Evolutionary conservation across 2,113 vertebrate species (phyloP).

Genomic region (Genyomyrus donnyi): DNA sequence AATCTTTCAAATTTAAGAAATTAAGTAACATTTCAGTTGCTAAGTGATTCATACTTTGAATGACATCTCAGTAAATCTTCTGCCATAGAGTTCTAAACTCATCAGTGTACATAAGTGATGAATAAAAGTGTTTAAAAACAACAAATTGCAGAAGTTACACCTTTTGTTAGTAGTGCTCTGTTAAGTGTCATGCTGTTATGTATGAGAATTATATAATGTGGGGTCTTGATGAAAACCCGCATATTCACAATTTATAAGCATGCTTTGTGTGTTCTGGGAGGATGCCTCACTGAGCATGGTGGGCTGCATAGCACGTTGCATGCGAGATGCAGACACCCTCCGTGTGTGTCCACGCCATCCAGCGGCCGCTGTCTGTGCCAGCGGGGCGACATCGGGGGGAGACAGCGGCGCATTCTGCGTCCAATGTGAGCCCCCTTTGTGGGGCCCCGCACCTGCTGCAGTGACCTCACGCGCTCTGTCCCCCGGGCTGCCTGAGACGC

Average conservation of each 20-base stretch:
- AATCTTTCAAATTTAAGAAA: background rate
- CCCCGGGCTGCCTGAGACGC: background rate
- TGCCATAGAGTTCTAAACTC: background rate
- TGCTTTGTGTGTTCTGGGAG: background rate
- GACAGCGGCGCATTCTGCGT: slow-evolving; percentile 39
- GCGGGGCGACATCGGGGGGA: slow-evolving; percentile 28
- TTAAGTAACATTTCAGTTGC: background rate
- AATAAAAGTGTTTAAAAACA: background rate
- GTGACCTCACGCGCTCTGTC: slow-evolving; percentile 15
- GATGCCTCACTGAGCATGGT: background rate
- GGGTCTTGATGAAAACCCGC: background rate
- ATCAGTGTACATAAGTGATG: background rate
- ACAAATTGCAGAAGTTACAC: background rate
- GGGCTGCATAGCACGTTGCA: slow-evolving; percentile 15
- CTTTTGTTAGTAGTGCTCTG: background rate
- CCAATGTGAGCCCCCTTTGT: slow-evolving; percentile 48
- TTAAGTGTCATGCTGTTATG: background rate
- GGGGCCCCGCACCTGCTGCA: slow-evolving; percentile 38
- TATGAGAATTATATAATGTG: background rate
- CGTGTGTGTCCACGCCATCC: background rate
- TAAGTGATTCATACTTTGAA: background rate
- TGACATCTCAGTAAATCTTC: background rate
- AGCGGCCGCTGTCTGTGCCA: slow-evolving; percentile 26
- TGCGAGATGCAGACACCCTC: background rate
- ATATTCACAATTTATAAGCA: background rate